Evolutionary conservation across 2,888 invertebrate species (phyloP), one percentile per base, ranked within the genome.

Genomic region (Habrosyne pyritoides): DNA sequence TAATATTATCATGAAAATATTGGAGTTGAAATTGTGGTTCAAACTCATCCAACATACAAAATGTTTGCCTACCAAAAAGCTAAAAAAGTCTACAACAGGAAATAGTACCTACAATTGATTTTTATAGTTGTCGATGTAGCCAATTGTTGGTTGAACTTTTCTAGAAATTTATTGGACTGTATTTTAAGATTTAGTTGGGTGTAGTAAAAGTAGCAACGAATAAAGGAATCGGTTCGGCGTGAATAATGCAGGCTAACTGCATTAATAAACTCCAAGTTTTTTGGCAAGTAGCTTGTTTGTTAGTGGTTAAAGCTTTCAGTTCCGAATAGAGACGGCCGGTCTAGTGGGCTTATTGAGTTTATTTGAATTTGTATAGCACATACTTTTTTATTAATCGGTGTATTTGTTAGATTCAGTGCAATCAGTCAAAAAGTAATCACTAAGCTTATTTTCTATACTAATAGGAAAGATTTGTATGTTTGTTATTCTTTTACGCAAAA

Each of bases 251-350:
- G 74, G 75, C 74, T 73, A 83, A 84, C 83, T 86, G 80, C 81
- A 85, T 87, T 87, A 88, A 86, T 88, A 81, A 82, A 85, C 75
- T 77, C 69, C 63, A 83, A 88, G 84, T 85, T 87, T 89, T 89
- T 89, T 89, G 89, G 88, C 88, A 86, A 73, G 71, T 64, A 73
- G 73, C 71, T 81, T 79, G 71, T 75, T 75, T 80, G 71, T 66
- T 70, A 65, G 61, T 60, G 69, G 69, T 69, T 42, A 66, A 64
- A 63, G 72, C 71, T 73, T 74, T 74, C 63, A 74, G 64, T 69
- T 64, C 61, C 65, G 64, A 60, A 67, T 63, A 61, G 60, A 58
- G 60, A 60, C 59, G 67, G 69, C 69, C 64, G 0, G 8, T 59
- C 64, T 66, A 63, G 61, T 63, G 54, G 57, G 54, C 56, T 65